Evolutionary conservation across 2,113 vertebrate genomes (phyloP).

Genomic region (Dromaius novaehollandiae): DNA sequence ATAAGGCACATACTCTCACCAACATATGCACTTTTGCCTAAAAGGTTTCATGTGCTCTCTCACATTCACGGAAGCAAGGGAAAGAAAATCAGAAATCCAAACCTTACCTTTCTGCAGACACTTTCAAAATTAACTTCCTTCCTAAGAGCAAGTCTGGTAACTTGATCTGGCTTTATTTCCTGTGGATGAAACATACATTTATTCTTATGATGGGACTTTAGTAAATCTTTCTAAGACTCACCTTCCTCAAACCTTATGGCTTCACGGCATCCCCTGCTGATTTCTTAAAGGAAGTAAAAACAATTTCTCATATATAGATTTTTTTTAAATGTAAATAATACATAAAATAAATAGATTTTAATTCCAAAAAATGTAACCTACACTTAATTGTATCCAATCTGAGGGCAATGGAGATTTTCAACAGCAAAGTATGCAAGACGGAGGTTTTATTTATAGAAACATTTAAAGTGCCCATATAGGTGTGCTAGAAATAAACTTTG

Average conservation of each 20-base stretch:
- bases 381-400: background rate
- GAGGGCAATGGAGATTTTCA: background rate
- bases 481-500: background rate
- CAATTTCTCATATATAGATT: background rate
- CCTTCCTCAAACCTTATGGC: background rate
- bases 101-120: conserved; percentile 84
- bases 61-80: background rate
- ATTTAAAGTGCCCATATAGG: background rate
- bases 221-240: background rate
- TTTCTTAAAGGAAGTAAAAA: background rate
- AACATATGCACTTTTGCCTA: background rate
- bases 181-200: conserved; percentile 37
- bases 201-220: background rate
- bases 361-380: background rate
- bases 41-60: background rate
- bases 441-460: background rate
- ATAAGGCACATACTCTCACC: background rate
- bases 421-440: background rate
- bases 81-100: background rate
- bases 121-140: conserved; percentile 86
- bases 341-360: background rate
- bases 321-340: background rate
- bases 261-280: background rate
- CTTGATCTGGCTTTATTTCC: conserved; percentile 83
- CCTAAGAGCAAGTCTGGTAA: conserved; percentile 89